Base-by-base conservation (phyloP, 1,140 invertebrate species). In the Psilanteris sp. region DNA sequence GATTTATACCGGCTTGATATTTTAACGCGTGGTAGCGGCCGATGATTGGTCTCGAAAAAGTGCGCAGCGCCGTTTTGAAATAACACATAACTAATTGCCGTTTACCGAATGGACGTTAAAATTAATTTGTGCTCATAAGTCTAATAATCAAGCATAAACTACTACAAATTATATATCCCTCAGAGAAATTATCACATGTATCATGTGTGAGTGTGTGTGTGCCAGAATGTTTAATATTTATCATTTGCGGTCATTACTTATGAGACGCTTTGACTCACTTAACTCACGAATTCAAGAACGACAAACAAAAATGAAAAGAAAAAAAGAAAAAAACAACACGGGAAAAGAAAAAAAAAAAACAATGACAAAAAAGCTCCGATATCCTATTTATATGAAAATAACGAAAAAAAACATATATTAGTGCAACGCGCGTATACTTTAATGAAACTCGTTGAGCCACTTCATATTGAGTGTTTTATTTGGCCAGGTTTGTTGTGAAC, bases 41-140 rank as follows among this genome's bases (percentile, higher is more conserved):
- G 26, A 36, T 24, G 18, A 41, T 27, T 24, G 9, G 10, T 9
- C 0, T 1, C 5, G 16, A 36, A 8, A 10, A 37, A 61, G 15
- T 37, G 16, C 3, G 16, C 5, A 9, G 27, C 9, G 7, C n/a
- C 11, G 31, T 46, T 61, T 61, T 61, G 11, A 46, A 44, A 26
- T 10, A 59, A 46, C 32, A 39, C 9, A 11, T 37, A 39, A 48
- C 24, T 48, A 37, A 48, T 62, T 29, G 32, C 4, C 27, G 29
- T 62, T 39, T 39, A 11, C 39, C 13, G 16, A 32, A 62, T 29
- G 31, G n/a, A 22, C 43, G 5, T 20, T 48, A 20, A 48, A 62
- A 62, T 62, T 46, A 37, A 62, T 48, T 62, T 62, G 14, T 10
- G 7, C 48, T 29, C 31, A 32, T 29, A 37, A 41, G 13, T 61